These are phyloP conservation scores for Scarus forsteni DNA, from an alignment of 2,797 vertebrate genomes.

Conservation along the genomic window DNA sequence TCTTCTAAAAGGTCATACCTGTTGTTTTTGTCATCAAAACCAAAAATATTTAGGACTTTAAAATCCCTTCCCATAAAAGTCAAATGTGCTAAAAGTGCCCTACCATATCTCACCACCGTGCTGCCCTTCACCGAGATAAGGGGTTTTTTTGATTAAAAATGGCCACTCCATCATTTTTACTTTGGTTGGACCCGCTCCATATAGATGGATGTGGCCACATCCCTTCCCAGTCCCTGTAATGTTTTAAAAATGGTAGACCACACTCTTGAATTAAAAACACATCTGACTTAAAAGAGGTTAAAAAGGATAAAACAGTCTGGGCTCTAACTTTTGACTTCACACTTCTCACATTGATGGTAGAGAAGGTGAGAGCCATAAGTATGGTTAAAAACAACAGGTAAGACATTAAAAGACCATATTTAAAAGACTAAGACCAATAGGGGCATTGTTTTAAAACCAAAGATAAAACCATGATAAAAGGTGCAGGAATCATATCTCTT, in stretches of 20 bases:
- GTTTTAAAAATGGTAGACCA: background rate
- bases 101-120: conserved; percentile 43
- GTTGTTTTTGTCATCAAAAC: conserved; percentile 13
- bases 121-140: conserved; percentile 27
- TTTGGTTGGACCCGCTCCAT: conserved; percentile 34
- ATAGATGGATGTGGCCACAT: background rate
- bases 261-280: conserved; percentile 16
- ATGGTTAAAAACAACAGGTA: conserved; percentile 15
- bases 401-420: no score
- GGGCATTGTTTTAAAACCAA: no score
- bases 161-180: conserved; percentile 17
- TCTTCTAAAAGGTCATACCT: conserved; percentile 44
- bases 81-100: conserved; percentile 39
- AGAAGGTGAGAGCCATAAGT: background rate
- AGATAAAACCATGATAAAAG: no score
- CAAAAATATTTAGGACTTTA: conserved; percentile 10
- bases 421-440: background rate
- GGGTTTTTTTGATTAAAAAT: conserved; percentile 49
- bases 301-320: background rate
- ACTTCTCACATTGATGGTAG: conserved; percentile 24
- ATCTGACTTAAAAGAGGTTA: background rate
- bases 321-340: background rate
- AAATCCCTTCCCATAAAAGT: conserved; percentile 22
- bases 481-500: background rate
- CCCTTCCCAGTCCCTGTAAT: background rate